Conservation (phyloP, 2,888 invertebrate species). For the Sinopyrophorus schimmeli region DNA sequence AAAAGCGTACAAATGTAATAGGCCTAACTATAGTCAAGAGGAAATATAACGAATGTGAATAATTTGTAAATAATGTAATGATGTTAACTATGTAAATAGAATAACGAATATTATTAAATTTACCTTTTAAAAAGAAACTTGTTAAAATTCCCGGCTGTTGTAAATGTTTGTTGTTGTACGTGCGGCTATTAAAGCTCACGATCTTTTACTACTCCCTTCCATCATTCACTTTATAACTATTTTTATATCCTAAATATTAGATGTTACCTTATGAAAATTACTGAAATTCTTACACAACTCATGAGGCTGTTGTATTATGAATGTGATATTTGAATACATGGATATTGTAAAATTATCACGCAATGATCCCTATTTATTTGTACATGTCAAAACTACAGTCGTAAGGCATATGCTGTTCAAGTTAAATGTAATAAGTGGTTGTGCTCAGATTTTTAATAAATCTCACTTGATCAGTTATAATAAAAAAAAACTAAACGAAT, state of each 20-base stretch:
- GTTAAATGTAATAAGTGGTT: slow-evolving; percentile 52
- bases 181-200: slow-evolving; percentile 38
- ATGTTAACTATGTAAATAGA: slow-evolving; percentile 47
- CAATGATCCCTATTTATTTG: slow-evolving; percentile 52
- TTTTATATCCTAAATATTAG: slow-evolving; percentile 51
- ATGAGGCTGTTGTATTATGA: slow-evolving; percentile 56
- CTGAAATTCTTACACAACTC: slow-evolving; percentile 46
- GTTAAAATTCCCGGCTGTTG: slow-evolving; percentile 51
- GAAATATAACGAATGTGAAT: slow-evolving; percentile 39
- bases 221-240: slow-evolving; percentile 46
- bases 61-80: slow-evolving; percentile 44
- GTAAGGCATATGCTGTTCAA: slow-evolving; percentile 49
- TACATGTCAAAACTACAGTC: slow-evolving; percentile 50
- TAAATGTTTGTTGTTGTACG: slow-evolving; percentile 47
- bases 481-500: too few species aligned
- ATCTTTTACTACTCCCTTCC: slow-evolving; percentile 41
- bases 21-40: slow-evolving; percentile 48
- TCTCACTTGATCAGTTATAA: slow-evolving; percentile 47
- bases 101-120: slow-evolving; percentile 32
- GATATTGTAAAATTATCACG: slow-evolving; percentile 52
- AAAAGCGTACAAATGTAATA: slow-evolving; percentile 54
- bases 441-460: slow-evolving; percentile 46
- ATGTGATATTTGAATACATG: slow-evolving; percentile 58
- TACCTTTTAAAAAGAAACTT: slow-evolving; percentile 43
- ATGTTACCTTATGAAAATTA: slow-evolving; percentile 49